Evolutionary conservation across 2,797 vertebrate genomes (phyloP).

Genomic region (Gymnoscopelus microlampas): DNA sequence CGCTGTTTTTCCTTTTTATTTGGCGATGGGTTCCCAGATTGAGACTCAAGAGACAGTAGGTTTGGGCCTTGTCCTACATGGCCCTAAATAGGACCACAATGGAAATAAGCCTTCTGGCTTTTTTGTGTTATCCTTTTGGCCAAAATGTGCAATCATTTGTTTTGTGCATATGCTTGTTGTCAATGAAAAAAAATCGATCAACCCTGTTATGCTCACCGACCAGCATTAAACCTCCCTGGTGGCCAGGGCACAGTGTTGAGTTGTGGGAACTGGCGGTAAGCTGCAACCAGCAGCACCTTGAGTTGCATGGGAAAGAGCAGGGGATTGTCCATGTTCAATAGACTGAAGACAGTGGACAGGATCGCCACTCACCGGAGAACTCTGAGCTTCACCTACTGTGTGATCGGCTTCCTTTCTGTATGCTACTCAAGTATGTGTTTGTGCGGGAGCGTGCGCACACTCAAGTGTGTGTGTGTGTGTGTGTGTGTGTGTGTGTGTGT

Average conservation of each 20-base stretch:
- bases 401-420: constrained; percentile 38
- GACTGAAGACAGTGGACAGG: constrained; percentile 51
- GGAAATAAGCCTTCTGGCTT: no score
- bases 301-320: constrained; percentile 47
- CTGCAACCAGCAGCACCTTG: constrained; percentile 44
- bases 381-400: constrained; percentile 21
- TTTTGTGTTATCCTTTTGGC: no score
- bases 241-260: constrained; percentile 30
- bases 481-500: constrained; percentile 1
- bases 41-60: no score
- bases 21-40: no score
- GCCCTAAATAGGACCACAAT: no score
- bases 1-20: no score
- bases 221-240: constrained; percentile 13
- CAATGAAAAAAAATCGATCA: not conserved
- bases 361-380: constrained; percentile 32
- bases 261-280: constrained; percentile 49
- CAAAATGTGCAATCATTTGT: not conserved
- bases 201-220: constrained; percentile 12
- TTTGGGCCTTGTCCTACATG: no score
- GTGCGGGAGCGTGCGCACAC: not conserved
- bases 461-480: not conserved
- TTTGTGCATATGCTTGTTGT: no score
- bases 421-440: not conserved
- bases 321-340: constrained; percentile 63